phyloP scores from a whole-genome alignment of 2,888 invertebrate species.

The Euzophera pinguis region DNA sequence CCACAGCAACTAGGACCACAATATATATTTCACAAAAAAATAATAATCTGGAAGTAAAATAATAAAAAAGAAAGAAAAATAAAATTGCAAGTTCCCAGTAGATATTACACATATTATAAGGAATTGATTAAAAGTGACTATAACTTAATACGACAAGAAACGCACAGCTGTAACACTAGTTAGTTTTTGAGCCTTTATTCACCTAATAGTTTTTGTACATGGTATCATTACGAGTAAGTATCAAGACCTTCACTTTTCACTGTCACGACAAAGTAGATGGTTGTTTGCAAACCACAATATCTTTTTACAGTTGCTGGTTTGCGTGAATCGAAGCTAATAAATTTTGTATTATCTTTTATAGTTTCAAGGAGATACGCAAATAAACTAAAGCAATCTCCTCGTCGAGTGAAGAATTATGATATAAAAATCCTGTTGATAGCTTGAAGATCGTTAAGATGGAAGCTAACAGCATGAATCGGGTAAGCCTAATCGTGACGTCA shows the following conservation, averaged over 20 bases:
- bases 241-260: constrained; percentile 4
- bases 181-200: too few species aligned
- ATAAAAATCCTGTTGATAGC: constrained; percentile 48
- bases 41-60: too few species aligned
- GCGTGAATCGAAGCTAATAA: constrained; percentile 52
- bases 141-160: too few species aligned
- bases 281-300: constrained; percentile 44
- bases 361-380: constrained; percentile 71
- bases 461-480: constrained; percentile 58
- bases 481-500: constrained; percentile 54
- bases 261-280: constrained; percentile 1
- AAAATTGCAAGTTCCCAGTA: too few species aligned
- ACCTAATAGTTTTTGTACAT: too few species aligned
- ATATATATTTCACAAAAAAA: too few species aligned
- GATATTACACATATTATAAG: too few species aligned
- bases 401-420: constrained; percentile 63
- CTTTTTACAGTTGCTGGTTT: constrained; percentile 39
- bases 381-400: constrained; percentile 47
- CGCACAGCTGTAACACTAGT: too few species aligned
- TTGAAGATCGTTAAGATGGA: constrained; percentile 61
- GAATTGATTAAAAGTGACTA: too few species aligned
- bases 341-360: constrained; percentile 66
- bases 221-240: neutral
- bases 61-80: too few species aligned
- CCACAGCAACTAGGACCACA: too few species aligned